Evolutionary conservation across 2,113 vertebrate genomes (phyloP).

Genomic region (Sardina pilchardus): DNA sequence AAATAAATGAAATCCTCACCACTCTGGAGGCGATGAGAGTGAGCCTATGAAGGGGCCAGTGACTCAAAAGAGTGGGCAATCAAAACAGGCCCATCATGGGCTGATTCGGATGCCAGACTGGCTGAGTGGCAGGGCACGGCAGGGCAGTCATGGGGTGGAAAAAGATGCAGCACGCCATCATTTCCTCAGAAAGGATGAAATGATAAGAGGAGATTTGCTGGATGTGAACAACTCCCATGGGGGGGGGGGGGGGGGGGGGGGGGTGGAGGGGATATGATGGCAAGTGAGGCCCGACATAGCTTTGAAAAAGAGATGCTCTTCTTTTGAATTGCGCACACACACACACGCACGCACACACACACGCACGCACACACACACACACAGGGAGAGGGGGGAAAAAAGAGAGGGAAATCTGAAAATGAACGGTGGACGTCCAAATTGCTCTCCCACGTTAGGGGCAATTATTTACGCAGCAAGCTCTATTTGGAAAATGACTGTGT

Average conservation of each 20-base stretch:
- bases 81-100: not conserved
- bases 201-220: slow-evolving; percentile 20
- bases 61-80: slow-evolving; percentile 6
- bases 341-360: not conserved
- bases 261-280: not conserved
- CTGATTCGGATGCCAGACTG: not conserved
- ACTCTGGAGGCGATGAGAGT: not conserved
- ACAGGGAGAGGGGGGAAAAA: not conserved
- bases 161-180: slow-evolving; percentile 2
- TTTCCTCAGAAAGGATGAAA: slow-evolving; percentile 14
- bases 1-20: not conserved
- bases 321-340: not conserved
- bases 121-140: slow-evolving; percentile 12
- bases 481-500: slow-evolving; percentile 16
- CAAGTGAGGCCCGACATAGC: not conserved
- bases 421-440: not conserved
- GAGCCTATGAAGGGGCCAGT: not conserved
- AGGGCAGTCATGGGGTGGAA: slow-evolving; percentile 2
- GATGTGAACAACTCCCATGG: not conserved
- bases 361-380: not conserved
- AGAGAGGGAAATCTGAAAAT: not conserved
- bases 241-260: not conserved
- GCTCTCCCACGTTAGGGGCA: not conserved
- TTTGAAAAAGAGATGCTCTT: not conserved
- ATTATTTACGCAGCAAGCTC: slow-evolving; percentile 10